phyloP scores from a whole-genome alignment of 2,888 invertebrate genomes.

The Nemoura dubitans region DNA sequence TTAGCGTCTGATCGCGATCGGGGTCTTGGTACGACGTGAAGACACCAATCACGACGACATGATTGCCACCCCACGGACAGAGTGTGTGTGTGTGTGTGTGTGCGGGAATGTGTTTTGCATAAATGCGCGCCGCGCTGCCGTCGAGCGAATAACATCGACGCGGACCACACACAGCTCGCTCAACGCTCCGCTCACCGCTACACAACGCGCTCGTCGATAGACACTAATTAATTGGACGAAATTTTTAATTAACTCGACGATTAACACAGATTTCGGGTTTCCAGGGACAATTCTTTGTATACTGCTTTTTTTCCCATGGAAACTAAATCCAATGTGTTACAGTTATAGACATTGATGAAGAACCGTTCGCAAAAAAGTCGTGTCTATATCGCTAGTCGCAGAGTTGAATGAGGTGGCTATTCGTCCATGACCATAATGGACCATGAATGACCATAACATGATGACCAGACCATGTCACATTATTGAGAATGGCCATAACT shows the following conservation, averaged over 20 bases:
- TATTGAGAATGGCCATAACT: no score
- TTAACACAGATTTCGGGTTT: constrained; percentile 17
- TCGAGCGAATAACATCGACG: background rate
- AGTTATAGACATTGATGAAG: background rate
- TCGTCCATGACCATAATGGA: no score
- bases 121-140: background rate
- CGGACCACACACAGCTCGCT: constrained; percentile 27
- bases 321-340: background rate
- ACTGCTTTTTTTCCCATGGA: background rate
- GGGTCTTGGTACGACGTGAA: no score
- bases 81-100: background rate
- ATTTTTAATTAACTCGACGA: constrained; percentile 25
- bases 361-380: background rate
- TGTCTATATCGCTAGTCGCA: background rate
- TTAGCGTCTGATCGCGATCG: background rate
- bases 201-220: background rate
- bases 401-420: no score
- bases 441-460: no score
- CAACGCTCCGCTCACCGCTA: background rate
- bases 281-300: constrained; percentile 13
- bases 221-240: constrained; percentile 2
- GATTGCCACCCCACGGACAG: background rate
- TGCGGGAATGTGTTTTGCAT: constrained; percentile 14
- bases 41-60: constrained; percentile 38
- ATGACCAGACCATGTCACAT: no score